Conservation (phyloP, 2,113 vertebrate species). For the Tylochromis polylepis region DNA sequence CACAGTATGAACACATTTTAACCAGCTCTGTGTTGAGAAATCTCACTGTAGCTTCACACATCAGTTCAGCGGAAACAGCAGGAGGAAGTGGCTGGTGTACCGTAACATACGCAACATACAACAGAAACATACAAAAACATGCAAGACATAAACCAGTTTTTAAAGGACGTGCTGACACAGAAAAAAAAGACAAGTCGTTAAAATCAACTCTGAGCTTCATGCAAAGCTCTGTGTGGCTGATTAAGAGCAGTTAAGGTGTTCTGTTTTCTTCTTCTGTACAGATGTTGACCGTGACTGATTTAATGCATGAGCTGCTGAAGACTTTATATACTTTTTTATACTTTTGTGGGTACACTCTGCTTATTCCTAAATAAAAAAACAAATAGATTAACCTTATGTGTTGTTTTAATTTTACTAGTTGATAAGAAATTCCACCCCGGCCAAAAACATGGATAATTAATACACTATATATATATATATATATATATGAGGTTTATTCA, state of each 20-base stretch:
- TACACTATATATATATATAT: too few relatives aligned
- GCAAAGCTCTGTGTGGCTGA: not conserved
- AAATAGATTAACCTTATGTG: too few relatives aligned
- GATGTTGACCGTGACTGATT: not conserved
- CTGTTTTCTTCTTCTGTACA: not conserved
- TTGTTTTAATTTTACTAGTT: too few relatives aligned
- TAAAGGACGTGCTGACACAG: not conserved
- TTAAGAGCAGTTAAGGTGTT: not conserved
- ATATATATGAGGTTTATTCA: too few relatives aligned
- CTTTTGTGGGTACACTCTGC: too few relatives aligned
- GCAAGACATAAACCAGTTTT: not conserved
- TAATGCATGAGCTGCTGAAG: not conserved
- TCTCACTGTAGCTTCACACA: not conserved
- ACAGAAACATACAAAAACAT: not conserved
- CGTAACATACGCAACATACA: not conserved
- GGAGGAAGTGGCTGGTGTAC: not conserved
- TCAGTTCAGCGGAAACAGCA: not conserved
- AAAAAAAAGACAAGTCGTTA: not conserved
- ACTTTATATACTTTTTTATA: too few relatives aligned
- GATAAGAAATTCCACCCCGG: too few relatives aligned
- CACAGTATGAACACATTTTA: rapidly evolving
- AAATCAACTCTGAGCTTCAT: not conserved
- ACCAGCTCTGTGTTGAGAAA: rapidly evolving
- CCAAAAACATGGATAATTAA: too few relatives aligned
- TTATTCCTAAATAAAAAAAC: too few relatives aligned